Evolutionary conservation across 2,888 invertebrate genomes (phyloP), one percentile per base, ranked within the genome.

Genomic region (Dichetophora obliterata): DNA sequence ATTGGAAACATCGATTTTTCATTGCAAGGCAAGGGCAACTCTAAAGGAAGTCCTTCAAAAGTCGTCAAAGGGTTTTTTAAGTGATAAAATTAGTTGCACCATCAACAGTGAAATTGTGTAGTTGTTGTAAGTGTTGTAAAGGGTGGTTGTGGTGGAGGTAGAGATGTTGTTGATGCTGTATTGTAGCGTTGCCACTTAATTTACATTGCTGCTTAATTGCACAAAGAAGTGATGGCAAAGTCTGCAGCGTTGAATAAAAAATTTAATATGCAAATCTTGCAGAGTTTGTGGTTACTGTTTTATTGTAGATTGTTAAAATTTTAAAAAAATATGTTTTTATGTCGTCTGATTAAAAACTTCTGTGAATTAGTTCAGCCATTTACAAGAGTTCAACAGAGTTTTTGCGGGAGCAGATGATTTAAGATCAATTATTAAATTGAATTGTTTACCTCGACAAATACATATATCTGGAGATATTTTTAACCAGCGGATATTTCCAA

Each of bases 1-100:
- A 59, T 59, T 59, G 59, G 11, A 59, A 59, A 43, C 11, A 43
- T 43, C 43, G 43, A 43, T 14, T 43, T 43, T 43, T 43, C 43
- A 43, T 43, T 6, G 43, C 11, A 43, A 14, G 27, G 59, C 59
- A 59, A 59, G n/a, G 57, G 24, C 19, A 27, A 24, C 57, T 27
- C 31, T 31, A 63, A 63, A 63, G 63, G 69, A 52, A 52, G 69
- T 66, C 4, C 37, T 66, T 3, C 66, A 37, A 34, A 63, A 66
- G 68, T 22, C 16, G 52, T 72, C 72, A 72, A 72, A 72, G 72
- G 61, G 5, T 71, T 43, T 43, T 68, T 48, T 48, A 68, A 68
- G 68, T 68, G 68, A 50, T 27, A 68, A 68, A 68, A 68, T 68
- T 68, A 68, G 68, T 68, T 50, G 50, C 68, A 68, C 50, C 68